Evolutionary conservation across 2,113 vertebrate genomes (phyloP), one percentile per base, ranked within the genome.

Genomic region (Grantiella picta): DNA sequence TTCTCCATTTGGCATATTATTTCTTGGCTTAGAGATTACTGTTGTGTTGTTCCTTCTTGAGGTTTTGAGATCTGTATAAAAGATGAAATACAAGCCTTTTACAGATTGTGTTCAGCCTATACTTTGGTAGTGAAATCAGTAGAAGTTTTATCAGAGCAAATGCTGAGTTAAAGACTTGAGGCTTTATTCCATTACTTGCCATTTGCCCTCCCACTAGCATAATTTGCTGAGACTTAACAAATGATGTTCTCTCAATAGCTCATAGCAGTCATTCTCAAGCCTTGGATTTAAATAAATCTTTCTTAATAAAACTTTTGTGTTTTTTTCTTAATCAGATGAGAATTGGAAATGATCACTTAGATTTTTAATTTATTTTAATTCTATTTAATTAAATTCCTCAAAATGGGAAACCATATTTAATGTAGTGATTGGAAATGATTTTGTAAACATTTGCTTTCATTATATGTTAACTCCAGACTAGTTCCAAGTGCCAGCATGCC

Each of bases 371-470:
- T 97, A 82, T 96, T 95, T 97, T 97, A 96, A 96, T 97, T 96
- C 86, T 97, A 63, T 97, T 97, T 97, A 87, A 96, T 97, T 97
- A 97, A 75, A 95, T 96, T 81, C 64, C 73, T 89, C 90, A 96
- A 97, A 98, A 96, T 93, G 73, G 91, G 82, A 97, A 97, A 92
- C 77, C 78, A 95, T 96, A 89, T 97, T 97, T 97, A 97, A 97
- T 97, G 95, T 96, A 92, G 94, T 97, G 80, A 95, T 96, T 97
- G 92, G 88, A 97, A 97, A 92, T 97, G 94, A 97, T 97, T 97
- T 96, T 96, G 95, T 97, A 97, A 97, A 97, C 93, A 96, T 97
- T 97, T 98, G 88, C 86, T 98, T 97, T 97, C 87, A 96, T 96
- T 97, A 97, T 95, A 97, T 94, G 96, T 97, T 98, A 97, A 97